Evolutionary conservation across 2,113 vertebrate genomes (phyloP).

Genomic region (Protomyctophum bolini): DNA sequence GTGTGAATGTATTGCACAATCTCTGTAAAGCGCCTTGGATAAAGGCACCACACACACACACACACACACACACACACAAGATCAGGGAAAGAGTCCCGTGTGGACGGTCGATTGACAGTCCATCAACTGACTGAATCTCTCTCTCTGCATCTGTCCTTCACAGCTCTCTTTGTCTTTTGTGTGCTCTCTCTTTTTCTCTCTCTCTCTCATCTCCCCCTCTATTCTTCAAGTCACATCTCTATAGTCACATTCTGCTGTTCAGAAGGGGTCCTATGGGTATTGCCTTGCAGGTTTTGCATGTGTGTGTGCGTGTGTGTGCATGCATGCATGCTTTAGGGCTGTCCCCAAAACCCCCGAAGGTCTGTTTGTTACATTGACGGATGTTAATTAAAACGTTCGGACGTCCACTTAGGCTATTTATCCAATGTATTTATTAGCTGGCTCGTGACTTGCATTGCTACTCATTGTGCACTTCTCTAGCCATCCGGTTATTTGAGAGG

Average conservation of each 20-base stretch:
- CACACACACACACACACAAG: neutral
- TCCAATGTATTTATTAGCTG: too few species aligned
- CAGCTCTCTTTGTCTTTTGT: constrained; percentile 7
- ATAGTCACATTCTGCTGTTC: neutral
- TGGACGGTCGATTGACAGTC: constrained; percentile 54
- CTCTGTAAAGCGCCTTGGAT: too few species aligned
- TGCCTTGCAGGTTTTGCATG: neutral
- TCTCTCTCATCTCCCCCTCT: constrained; percentile 11
- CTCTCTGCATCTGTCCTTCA: constrained; percentile 4
- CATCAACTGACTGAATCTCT: constrained; percentile 35
- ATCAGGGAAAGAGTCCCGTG: constrained; percentile 34
- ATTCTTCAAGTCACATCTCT: neutral
- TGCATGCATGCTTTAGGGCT: neutral
- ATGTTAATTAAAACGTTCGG: too few species aligned
- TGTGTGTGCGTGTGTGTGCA: neutral
- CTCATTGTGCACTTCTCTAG: too few species aligned
- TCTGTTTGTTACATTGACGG: too few species aligned
- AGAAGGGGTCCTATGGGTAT: neutral
- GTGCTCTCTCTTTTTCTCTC: constrained; percentile 8
- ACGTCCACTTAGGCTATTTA: too few species aligned
- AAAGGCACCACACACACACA: neutral
- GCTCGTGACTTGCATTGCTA: too few species aligned
- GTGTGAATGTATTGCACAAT: too few species aligned
- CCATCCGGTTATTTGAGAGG: too few species aligned
- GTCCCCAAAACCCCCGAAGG: neutral